Evolutionary conservation across 2,888 invertebrate genomes (phyloP), one percentile per base, ranked within the genome.

Genomic region (Leptopilina syphax): DNA sequence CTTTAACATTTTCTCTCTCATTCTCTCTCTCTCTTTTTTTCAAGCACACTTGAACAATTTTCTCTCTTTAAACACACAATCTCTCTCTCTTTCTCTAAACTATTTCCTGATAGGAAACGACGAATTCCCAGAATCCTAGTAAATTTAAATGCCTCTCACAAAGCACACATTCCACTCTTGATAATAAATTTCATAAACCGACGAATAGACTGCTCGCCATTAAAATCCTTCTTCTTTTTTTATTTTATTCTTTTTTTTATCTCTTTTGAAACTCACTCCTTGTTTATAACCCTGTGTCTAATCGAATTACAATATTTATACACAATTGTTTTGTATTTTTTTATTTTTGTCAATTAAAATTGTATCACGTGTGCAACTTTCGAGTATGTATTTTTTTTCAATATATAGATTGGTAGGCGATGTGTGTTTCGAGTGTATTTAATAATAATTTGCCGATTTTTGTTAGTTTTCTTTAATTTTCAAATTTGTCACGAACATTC

Each of bases 271-370:
- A 57, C 18, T 73, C 73, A 73, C 57, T 73, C 41, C 73, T 34
- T 50, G 27, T 50, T 44, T 44, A 44, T 73, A 73, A 73, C 73
- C 73, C 73, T 73, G 73, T 73, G 73, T 73, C 73, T 57, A 60
- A 73, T 57, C 73, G 73, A 73, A 73, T 73, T 73, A 73, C 57
- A 73, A 50, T 73, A 41, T 70, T 60, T 73, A 57, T 73, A 73
- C 54, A 57, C 54, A 73, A 70, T 73, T 44, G 44, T 44, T 44
- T 44, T 44, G 44, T 8, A 8, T 44, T 44, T 50, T 50, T 50
- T 50, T 50, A 3, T 50, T 50, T 1, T 50, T 57, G 73, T 73
- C 57, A 73, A n/a, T 27, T 57, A 73, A 73, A 54, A 50, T 47
- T 27, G 73, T 73, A 73, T 73, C 73, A 73, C 73, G 57, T 57